Percentiles rank a stretch among this genome's conserved stretches.
These are phyloP conservation scores for Stenurella melanura DNA, from an alignment of 2,888 invertebrate genomes.

Conservation along the genomic window DNA sequence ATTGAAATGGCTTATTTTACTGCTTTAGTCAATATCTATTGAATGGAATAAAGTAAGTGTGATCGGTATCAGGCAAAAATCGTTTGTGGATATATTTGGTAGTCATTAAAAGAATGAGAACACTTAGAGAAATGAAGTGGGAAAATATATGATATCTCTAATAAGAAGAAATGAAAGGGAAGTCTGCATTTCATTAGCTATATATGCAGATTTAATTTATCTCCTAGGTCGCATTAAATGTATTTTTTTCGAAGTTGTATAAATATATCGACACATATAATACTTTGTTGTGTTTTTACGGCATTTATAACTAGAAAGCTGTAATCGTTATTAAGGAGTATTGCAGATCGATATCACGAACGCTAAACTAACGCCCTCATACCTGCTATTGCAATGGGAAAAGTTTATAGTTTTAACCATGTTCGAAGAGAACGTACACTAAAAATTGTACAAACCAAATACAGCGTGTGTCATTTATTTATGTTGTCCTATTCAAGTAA, in stretches of 20 bases:
- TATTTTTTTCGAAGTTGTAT: slow-evolving; percentile 15
- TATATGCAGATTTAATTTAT: slow-evolving; percentile 6
- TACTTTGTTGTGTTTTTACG: slow-evolving; percentile 18
- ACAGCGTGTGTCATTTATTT: too few species aligned
- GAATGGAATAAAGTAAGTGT: slow-evolving; percentile 11
- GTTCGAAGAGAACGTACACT: too few species aligned
- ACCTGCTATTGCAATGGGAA: slow-evolving; percentile 12
- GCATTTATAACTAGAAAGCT: slow-evolving; percentile 33
- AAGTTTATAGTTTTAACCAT: neutral
- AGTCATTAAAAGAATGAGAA: slow-evolving; percentile 30
- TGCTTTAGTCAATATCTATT: slow-evolving; percentile 10
- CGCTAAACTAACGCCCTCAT: slow-evolving; percentile 12
- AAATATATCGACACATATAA: slow-evolving; percentile 30
- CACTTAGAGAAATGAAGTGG: slow-evolving; percentile 21
- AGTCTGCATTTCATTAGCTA: neutral
- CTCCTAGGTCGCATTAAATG: neutral
- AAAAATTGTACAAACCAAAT: too few species aligned
- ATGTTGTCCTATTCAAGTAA: too few species aligned
- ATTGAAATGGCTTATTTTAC: slow-evolving; percentile 18
- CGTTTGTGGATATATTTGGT: slow-evolving; percentile 29
- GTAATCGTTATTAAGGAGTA: slow-evolving; percentile 27
- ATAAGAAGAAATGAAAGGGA: slow-evolving; percentile 37
- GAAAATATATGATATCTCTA: slow-evolving; percentile 29
- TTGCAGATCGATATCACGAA: slow-evolving; percentile 24
- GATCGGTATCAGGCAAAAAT: slow-evolving; percentile 29